phyloP scores from a whole-genome alignment of 2,113 vertebrate genomes.

The Python bivittatus region DNA sequence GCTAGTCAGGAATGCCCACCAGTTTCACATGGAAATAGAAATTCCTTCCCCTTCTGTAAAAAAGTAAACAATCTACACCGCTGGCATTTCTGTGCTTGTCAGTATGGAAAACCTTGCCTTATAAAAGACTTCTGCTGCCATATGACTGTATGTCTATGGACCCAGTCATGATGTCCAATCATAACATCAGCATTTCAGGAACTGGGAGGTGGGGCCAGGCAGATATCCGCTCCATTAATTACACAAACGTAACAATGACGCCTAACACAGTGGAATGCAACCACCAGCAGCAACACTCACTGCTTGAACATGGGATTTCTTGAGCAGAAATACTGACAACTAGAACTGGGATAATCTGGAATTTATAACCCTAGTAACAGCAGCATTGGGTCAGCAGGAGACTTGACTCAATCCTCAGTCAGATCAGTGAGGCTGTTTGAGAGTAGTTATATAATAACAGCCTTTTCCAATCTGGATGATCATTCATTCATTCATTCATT shows the following conservation, averaged over 20 bases:
- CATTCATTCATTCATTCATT: not conserved
- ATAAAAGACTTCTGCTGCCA: not conserved
- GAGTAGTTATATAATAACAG: not conserved
- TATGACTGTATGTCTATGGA: not conserved
- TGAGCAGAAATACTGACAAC: not conserved
- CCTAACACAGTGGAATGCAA: not conserved
- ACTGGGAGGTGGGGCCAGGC: not conserved
- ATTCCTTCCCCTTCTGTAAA: not conserved
- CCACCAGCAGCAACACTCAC: not conserved
- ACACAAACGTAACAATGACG: not conserved
- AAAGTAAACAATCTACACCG: not conserved
- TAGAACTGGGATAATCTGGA: not conserved
- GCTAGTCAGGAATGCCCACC: not conserved
- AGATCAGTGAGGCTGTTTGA: not conserved
- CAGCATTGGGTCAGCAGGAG: not conserved
- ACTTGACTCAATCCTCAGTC: not conserved
- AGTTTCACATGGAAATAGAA: not conserved
- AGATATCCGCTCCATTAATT: not conserved
- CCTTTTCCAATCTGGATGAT: not conserved
- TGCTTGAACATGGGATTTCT: not conserved
- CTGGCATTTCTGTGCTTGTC: not conserved
- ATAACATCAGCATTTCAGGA: not conserved
- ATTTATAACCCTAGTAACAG: not conserved
- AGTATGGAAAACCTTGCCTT: not conserved
- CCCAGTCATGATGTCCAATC: not conserved